Base-by-base conservation (phyloP, 2,888 invertebrate genomes). In the Microdon myrmicae region DNA sequence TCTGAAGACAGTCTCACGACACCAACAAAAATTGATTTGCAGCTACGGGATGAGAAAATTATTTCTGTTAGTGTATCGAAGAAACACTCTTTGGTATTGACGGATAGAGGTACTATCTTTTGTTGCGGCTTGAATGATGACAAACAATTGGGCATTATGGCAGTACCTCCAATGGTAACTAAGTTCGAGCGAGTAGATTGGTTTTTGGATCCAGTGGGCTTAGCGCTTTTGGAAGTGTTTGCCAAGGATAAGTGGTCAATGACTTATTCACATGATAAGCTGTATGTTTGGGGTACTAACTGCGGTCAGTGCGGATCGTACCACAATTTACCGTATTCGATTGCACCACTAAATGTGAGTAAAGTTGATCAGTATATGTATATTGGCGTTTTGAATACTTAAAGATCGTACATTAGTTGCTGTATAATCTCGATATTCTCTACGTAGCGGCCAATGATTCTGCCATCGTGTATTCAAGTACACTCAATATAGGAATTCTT, bases 281-380 rank as follows among this genome's bases (percentile, higher is more conserved):
- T 92, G 0, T 92, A 86, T 75, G 88, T 90, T 0, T 94, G 90
- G 88, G 94, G 94, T 1, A 81, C 86, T 2, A 92, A 94, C 80
- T 83, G 86, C 41, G 94, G 94, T 0, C 94, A 94, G 73, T 79
- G 94, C 70, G 92, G 92, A 1, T 47, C 74, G 28, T 71, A 68
- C 37, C 51, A 68, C 2, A 69, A 68, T n/a, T n/a, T n/a, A n/a
- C n/a, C n/a, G n/a, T n/a, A n/a, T n/a, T n/a, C n/a, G n/a, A n/a
- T n/a, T n/a, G n/a, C n/a, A n/a, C n/a, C n/a, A n/a, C n/a, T n/a
- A n/a, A n/a, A n/a, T n/a, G n/a, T n/a, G n/a, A n/a, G n/a, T n/a
- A n/a, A n/a, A n/a, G n/a, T n/a, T n/a, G n/a, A n/a, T n/a, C n/a
- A n/a, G n/a, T n/a, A n/a, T n/a, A n/a, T n/a, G n/a, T n/a, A n/a